Evolutionary conservation across 2,113 vertebrate species (phyloP), one percentile per base, ranked within the genome.

Genomic region (Paracanthobrama guichenoti): DNA sequence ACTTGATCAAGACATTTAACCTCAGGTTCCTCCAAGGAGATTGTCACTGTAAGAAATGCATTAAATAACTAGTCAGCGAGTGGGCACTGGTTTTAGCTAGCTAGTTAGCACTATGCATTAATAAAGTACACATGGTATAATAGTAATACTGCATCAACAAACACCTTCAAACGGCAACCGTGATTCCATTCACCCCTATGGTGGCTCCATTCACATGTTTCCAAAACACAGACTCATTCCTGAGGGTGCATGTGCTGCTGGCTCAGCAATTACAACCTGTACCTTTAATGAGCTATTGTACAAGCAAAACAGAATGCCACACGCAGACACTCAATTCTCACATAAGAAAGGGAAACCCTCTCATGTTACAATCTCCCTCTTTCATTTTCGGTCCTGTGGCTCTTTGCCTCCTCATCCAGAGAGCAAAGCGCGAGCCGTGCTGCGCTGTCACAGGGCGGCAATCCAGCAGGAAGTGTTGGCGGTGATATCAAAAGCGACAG

Each of bases 381-480:
- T 64, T 46, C 14, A 20, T 67, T 48, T 67, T 66, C 8, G 9
- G 78, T 53, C 79, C 79, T 67, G 44, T 80, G 79, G 60, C 79
- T 80, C 16, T 67, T 80, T 80, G 24, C 79, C 4, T 80, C 60
- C 79, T 67, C 79, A 80, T 67, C 44, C 44, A 67, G 79, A 67
- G 60, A 80, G 44, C 42, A 31, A 67, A n/a, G 44, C 18, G 3
- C 3, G 6, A 24, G 55, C 55, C 20, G n/a, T 62, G 44, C 79
- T 8, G 79, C 7, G 18, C 79, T 67, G 79, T 80, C 44, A 67
- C 24, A 67, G 79, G 46, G 26, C 18, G 26, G 44, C 79, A 50
- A 31, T 28, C 79, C 79, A 67, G 79, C 79, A 67, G 60, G 79
- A 80, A 48, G 79, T 67, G 79, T 80, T 80, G 79, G 79, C 44